Evolutionary conservation across 2,888 invertebrate genomes (phyloP), one percentile per base, ranked within the genome.

Genomic region (Cremastinae sp.): DNA sequence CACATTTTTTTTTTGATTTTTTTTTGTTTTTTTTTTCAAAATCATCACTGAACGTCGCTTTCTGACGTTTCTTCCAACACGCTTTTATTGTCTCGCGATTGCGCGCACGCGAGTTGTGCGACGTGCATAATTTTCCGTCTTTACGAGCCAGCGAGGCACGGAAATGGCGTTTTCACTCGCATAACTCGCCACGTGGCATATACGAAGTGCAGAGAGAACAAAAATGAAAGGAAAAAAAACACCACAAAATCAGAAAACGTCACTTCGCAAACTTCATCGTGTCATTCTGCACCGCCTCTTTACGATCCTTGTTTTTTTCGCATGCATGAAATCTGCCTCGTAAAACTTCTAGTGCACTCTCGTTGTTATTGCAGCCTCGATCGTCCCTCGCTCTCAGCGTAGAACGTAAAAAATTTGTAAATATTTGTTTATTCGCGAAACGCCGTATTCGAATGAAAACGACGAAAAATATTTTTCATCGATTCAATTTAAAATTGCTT

Each of bases 231-330:
- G 28, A 28, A 28, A 28, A 28, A 28, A 28, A 5, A 28, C 5
- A 28, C 2, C 28, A 28, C 28, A 41, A 7, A 54, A 28, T 4
- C 12, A 58, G 1, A 51, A 49, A 38, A 28, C 5, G 28, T 49
- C 41, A 56, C 47, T 64, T 53, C 45, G 41, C 54, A 38, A 47
- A 64, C 53, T 58, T 75, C 64, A 61, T 54, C 34, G 18, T 53
- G 47, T 8, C 45, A 62, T 36, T 56, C 12, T 47, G 36, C 65
- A 71, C 53, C 41, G 45, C 10, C 28, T 43, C 34, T 59, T 65
- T 16, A 20, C 14, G 10, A 58, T 20, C 56, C 61, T 66, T 65
- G 38, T 51, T 10, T 59, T 71, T 22, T 62, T 41, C 56, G 61
- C 62, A 43, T 66, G 51, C 49, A 14, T 53, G 59, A 7, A 20